Percentiles rank a stretch among this genome's conserved stretches.
Conservation (phyloP, 2,113 vertebrate genomes). For the Chloebia gouldiae region DNA sequence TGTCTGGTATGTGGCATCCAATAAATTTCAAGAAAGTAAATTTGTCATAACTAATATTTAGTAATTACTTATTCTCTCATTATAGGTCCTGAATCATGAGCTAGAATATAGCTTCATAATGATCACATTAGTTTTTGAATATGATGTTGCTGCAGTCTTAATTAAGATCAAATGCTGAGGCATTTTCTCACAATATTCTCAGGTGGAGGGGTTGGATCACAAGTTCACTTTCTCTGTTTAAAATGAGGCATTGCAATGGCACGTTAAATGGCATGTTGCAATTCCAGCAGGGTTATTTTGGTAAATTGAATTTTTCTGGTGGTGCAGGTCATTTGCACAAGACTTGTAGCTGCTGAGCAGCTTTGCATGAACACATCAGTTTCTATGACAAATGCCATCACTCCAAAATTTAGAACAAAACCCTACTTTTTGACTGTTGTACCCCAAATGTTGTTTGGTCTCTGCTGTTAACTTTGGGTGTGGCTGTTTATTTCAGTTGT, state of each 20-base stretch:
- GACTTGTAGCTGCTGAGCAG: neutral
- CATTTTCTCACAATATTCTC: neutral
- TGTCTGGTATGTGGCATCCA: neutral
- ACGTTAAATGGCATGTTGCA: neutral
- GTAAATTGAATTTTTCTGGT: neutral
- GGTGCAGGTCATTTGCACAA: neutral
- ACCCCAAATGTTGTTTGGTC: neutral
- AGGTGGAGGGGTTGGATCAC: neutral
- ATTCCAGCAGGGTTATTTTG: neutral
- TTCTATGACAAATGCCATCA: neutral
- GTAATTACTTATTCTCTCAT: conserved; percentile 17
- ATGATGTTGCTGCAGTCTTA: neutral
- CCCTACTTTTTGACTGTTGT: neutral
- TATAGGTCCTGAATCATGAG: neutral
- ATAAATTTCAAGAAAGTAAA: neutral
- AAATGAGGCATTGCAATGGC: neutral
- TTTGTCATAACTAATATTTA: conserved; percentile 7
- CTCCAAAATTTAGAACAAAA: neutral
- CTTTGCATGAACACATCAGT: neutral
- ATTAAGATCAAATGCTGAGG: neutral
- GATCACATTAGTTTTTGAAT: neutral
- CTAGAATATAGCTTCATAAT: neutral
- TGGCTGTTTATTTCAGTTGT: neutral
- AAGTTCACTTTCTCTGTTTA: neutral
- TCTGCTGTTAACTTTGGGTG: neutral